Percentiles rank a stretch among this genome's conserved stretches.
These are phyloP conservation scores for Rhamnusium bicolor DNA, from an alignment of 2,888 invertebrate species.

Conservation along the genomic window DNA sequence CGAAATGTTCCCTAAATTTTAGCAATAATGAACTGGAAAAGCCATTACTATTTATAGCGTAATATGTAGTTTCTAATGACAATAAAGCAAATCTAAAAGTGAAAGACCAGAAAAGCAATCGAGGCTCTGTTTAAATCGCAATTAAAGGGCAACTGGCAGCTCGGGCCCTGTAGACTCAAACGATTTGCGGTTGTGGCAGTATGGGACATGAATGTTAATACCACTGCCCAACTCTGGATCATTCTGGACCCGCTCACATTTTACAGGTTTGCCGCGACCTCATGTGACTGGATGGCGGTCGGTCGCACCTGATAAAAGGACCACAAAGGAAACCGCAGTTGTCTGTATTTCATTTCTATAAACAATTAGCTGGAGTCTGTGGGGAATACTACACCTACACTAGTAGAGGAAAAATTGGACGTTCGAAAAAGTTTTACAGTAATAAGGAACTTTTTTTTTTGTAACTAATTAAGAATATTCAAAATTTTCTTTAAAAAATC, in stretches of 20 bases:
- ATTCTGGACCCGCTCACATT: slow-evolving; percentile 28
- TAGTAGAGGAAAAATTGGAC: too few relatives aligned
- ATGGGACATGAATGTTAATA: slow-evolving; percentile 56
- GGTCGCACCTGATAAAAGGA: slow-evolving; percentile 47
- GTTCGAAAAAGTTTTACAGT: too few relatives aligned
- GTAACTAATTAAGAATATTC: too few relatives aligned
- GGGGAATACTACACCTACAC: neutral
- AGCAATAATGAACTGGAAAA: too few relatives aligned
- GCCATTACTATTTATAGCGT: neutral
- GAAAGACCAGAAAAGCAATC: slow-evolving; percentile 40
- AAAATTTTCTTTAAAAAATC: too few relatives aligned
- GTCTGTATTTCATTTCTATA: slow-evolving; percentile 26
- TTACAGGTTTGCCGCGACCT: slow-evolving; percentile 14
- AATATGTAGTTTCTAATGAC: slow-evolving; percentile 2
- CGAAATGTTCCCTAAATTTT: too few relatives aligned
- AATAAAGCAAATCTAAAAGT: slow-evolving; percentile 15
- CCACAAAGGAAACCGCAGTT: slow-evolving; percentile 49
- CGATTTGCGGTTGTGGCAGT: slow-evolving; percentile 56
- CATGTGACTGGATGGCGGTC: slow-evolving; percentile 31
- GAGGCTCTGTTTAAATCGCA: slow-evolving; percentile 53
- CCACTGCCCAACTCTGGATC: slow-evolving; percentile 45
- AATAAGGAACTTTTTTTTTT: too few relatives aligned
- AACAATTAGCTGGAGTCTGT: slow-evolving; percentile 6
- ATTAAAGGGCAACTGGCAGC: slow-evolving; percentile 52
- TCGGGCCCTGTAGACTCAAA: slow-evolving; percentile 49